Base-by-base conservation (phyloP, 2,888 invertebrate genomes). In the Tetrapedia diversipes region DNA sequence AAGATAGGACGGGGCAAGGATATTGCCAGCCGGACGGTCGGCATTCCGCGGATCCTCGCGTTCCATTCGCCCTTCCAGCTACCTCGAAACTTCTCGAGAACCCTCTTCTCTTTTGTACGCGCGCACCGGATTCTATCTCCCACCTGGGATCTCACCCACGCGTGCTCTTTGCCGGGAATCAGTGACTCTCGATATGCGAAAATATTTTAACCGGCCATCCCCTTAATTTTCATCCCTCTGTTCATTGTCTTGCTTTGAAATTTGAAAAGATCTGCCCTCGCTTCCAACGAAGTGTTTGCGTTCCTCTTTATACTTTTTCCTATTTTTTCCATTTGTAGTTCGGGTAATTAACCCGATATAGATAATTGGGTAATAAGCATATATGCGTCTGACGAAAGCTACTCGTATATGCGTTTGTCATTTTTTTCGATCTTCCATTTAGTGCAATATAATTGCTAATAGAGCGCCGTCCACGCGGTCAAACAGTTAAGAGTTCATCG, bases 41-140 rank as follows among this genome's bases (percentile, higher is more conserved):
- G 85, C 87, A 89, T 88, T 87, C 88, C 87, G 86, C 83, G 86
- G 84, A 83, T 86, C 86, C 81, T 81, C 83, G 82, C 87, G 86
- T 88, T 87, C 86, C 86, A 81, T 80, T 85, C 82, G 84, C 80
- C 73, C 75, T 77, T 74, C 56, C 77, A 65, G 80, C 70, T 81
- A 80, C 82, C 77, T 83, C 70, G 85, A 84, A 87, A 81, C 78
- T 74, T 73, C 82, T 60, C 57, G 63, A 56, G 68, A 70, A 53
- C 51, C 51, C 51, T 53, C 45, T 37, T 64, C 75, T 77, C n/a
- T n/a, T n/a, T 77, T 76, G 45, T 64, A 60, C 60, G 22, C 39
- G 29, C 22, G 2, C 45, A 19, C 27, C 19, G n/a, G 34, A 14
- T 68, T 77, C 69, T 80, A 77, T 80, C 82, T 81, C 63, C 57